Evolutionary conservation across 2,113 vertebrate species (phyloP).

Genomic region (Pelecanoides urinatrix): DNA sequence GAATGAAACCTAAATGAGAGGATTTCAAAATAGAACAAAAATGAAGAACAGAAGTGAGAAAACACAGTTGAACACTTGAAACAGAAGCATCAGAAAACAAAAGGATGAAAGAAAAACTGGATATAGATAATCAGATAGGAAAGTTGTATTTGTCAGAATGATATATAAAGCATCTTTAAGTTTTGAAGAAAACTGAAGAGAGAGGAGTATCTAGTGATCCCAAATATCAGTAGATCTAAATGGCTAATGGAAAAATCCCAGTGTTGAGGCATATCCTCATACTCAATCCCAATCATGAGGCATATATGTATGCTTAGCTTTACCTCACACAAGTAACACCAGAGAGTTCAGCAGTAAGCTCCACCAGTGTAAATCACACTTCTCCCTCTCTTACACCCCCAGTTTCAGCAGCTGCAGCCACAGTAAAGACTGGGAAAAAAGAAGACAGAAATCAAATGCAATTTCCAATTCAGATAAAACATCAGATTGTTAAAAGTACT

Average conservation of each 20-base stretch:
- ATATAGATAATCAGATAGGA: not conserved
- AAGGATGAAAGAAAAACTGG: not conserved
- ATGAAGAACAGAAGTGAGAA: not conserved
- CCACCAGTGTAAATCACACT: conserved; percentile 34
- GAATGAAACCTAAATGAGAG: not conserved
- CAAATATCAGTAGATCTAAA: not conserved
- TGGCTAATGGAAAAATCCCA: not conserved
- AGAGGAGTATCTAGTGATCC: not conserved
- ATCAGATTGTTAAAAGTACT: not conserved
- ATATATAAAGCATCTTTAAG: not conserved
- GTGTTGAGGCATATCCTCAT: not conserved
- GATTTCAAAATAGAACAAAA: conserved; percentile 14
- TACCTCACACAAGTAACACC: conserved; percentile 33
- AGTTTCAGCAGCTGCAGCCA: conserved; percentile 35
- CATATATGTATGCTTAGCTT: conserved; percentile 31
- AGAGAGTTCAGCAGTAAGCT: conserved; percentile 31
- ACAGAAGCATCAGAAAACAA: not conserved
- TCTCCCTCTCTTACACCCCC: conserved; percentile 35
- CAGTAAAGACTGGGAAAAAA: not conserved
- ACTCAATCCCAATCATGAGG: not conserved
- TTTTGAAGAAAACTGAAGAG: not conserved
- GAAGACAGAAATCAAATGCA: conserved; percentile 5
- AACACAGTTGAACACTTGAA: not conserved
- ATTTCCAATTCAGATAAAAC: conserved; percentile 38
- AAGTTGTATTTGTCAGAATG: not conserved